phyloP scores from a whole-genome alignment of 1,140 invertebrate species.

The Diprion similis region DNA sequence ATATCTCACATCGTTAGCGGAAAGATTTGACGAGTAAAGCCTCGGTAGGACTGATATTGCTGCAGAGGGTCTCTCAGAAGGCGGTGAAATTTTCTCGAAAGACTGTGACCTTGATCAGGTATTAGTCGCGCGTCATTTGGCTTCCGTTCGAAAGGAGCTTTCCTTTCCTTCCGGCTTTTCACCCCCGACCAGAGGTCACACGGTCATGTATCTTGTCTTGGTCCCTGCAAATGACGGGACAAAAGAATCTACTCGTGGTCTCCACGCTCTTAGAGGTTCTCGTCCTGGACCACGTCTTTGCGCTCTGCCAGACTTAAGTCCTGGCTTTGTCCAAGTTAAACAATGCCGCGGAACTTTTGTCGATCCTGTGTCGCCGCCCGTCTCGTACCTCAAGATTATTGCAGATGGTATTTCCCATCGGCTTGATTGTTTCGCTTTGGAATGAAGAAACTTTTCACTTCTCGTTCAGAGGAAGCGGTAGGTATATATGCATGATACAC shows the following conservation, averaged over 20 bases:
- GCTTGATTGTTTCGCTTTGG: background rate
- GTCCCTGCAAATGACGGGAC: background rate
- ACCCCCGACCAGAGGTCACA: background rate
- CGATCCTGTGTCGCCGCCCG: background rate
- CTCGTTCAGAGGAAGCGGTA: background rate
- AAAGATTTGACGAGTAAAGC: background rate
- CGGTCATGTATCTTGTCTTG: background rate
- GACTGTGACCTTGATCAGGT: background rate
- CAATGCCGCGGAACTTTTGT: conserved; percentile 12
- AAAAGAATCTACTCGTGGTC: background rate
- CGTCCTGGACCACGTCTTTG: background rate
- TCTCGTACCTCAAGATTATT: conserved; percentile 4
- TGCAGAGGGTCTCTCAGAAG: background rate
- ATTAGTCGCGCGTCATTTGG: conserved; percentile 7
- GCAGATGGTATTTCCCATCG: conserved; percentile 15
- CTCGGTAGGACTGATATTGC: background rate
- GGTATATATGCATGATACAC: too few relatives aligned
- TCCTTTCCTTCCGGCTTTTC: background rate
- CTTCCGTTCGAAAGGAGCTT: background rate
- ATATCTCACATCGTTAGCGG: background rate
- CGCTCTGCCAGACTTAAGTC: conserved; percentile 2
- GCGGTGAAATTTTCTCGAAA: background rate
- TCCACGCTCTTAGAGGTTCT: background rate
- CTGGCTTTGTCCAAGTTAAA: conserved; percentile 16
- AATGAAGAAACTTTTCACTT: background rate